Evolutionary conservation across 2,113 vertebrate species (phyloP), one percentile per base, ranked within the genome.

Genomic region (Oplegnathus fasciatus): DNA sequence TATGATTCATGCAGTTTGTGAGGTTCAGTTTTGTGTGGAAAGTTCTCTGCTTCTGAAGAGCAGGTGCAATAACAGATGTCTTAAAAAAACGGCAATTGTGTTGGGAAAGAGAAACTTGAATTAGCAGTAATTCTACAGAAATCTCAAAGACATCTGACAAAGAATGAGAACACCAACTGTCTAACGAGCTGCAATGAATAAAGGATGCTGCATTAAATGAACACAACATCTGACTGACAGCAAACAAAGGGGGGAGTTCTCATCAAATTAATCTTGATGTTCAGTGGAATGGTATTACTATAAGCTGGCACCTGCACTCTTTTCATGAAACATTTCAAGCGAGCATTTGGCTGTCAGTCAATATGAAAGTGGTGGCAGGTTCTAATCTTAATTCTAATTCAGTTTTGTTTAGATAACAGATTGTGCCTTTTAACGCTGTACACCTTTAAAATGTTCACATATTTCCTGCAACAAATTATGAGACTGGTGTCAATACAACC

Each of bases 1-100:
- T 5, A 7, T 65, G 13, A 30, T 65, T 48, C 8, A n/a, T 55
- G 5, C 6, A 13, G n/a, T 50, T 46, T 6, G 22, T 9, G 5
- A 67, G 17, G 30, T 60, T 40, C 30, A 18, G 24, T 28, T 66
- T 66, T 82, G 55, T 86, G 52, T 81, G 34, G 4, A 60, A 37
- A 28, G 65, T 9, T 11, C 37, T 55, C 4, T 69, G 64, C 17
- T 60, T 15, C 40, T 48, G 40, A 42, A 54, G 20, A 69, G 57
- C 64, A 76, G n/a, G 32, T 64, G 26, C 22, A 44, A 5, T 26
- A 10, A 60, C 17, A 55, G 14, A 20, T 50, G 6, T 22, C 42
- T 34, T 40, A 28, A 68, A 75, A 69, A 60, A 6, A 37, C 1
- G 1, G 10, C 3, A 3, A 40, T 30, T 40, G 3, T 30, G 48